Evolutionary conservation across 2,888 invertebrate species (phyloP).

Genomic region (Acronicta aceris): DNA sequence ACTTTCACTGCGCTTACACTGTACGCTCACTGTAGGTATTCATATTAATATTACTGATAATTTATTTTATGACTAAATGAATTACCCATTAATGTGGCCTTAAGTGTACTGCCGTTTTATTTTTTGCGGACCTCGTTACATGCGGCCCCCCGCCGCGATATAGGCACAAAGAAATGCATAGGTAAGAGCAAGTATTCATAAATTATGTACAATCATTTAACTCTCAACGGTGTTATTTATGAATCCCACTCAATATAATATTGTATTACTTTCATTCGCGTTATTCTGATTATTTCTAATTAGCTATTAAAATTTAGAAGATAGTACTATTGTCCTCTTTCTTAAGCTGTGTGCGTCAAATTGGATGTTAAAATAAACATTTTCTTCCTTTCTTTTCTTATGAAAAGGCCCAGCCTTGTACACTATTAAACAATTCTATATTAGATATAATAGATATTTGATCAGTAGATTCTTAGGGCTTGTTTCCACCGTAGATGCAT

Average conservation of each 20-base stretch:
- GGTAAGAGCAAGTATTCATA: constrained; percentile 23
- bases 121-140: constrained; percentile 36
- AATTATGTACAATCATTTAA: constrained; percentile 40
- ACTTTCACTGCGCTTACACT: constrained; percentile 29
- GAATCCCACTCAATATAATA: constrained; percentile 14
- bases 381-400: no score
- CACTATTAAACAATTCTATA: no score
- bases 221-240: constrained; percentile 34
- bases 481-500: no score
- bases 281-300: no score
- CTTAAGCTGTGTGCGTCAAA: no score
- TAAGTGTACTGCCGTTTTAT: constrained; percentile 21
- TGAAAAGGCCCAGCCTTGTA: no score
- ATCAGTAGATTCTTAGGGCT: no score
- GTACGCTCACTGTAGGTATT: constrained; percentile 1
- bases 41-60: constrained; percentile 6
- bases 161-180: constrained; percentile 28
- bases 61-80: constrained; percentile 34
- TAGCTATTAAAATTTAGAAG: no score
- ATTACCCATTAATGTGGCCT: constrained; percentile 25
- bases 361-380: no score
- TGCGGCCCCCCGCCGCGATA: constrained; percentile 31
- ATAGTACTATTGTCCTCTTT: no score
- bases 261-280: constrained; percentile 19
- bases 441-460: no score